Evolutionary conservation across 2,797 vertebrate species (phyloP).

Genomic region (Amblyraja radiata): DNA sequence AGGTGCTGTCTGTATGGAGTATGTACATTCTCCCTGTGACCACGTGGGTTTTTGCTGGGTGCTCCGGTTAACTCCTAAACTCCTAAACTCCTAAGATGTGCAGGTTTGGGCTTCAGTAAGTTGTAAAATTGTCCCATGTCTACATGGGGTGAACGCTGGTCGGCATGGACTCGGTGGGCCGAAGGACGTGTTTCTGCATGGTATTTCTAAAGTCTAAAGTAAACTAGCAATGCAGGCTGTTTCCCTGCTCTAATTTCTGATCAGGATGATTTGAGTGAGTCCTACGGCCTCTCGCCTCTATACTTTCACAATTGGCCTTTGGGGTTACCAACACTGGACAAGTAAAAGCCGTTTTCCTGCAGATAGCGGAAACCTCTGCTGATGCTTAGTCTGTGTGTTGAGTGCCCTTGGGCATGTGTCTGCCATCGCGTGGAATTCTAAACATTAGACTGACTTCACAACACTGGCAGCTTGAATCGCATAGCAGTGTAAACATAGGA

Average conservation of each 20-base stretch:
- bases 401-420: background rate
- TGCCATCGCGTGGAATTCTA: background rate
- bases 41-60: too few relatives aligned
- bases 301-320: background rate
- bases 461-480: background rate
- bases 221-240: background rate
- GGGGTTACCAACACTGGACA: too few relatives aligned
- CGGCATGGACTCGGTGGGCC: too few relatives aligned
- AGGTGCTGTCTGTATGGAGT: too few relatives aligned
- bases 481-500: background rate
- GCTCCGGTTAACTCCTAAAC: too few relatives aligned
- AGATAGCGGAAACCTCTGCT: background rate
- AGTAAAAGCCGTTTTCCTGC: background rate
- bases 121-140: too few relatives aligned
- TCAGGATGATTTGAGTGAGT: background rate
- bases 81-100: too few relatives aligned
- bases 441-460: background rate
- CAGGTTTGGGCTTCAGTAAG: too few relatives aligned
- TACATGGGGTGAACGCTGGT: too few relatives aligned
- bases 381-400: background rate
- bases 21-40: too few relatives aligned
- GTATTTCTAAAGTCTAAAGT: too few relatives aligned
- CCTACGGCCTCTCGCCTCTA: background rate
- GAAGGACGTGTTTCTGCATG: too few relatives aligned
- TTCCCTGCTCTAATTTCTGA: background rate